These are phyloP conservation scores for Brachionus plicatilis DNA, from an alignment of 1,140 invertebrate species.

Conservation along the genomic window DNA sequence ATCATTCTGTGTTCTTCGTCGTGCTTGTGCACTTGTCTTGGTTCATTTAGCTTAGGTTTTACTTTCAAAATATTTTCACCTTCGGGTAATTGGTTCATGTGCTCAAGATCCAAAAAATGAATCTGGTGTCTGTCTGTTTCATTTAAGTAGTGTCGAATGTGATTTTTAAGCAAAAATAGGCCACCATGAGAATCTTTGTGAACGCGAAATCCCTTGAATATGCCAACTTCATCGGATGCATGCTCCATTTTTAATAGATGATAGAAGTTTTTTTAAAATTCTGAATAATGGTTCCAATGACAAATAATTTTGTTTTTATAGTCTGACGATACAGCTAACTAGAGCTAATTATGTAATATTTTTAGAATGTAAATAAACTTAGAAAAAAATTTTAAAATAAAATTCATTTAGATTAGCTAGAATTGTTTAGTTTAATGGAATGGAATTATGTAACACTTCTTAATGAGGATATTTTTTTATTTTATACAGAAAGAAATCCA, in stretches of 20 bases:
- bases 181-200: slow-evolving; percentile 6
- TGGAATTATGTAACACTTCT: not conserved
- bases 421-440: not conserved
- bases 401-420: not conserved
- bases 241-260: not conserved
- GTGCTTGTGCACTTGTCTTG: not conserved
- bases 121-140: not conserved
- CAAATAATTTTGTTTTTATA: not conserved
- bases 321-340: not conserved
- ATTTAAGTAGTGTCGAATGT: not conserved
- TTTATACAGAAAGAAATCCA: not conserved
- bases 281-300: not conserved
- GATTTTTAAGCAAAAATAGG: not conserved
- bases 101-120: not conserved
- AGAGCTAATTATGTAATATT: not conserved
- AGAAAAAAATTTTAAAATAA: not conserved
- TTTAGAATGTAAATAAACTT: not conserved
- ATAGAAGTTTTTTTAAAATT: not conserved
- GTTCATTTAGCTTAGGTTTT: not conserved
- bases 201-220: not conserved
- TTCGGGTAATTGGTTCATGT: not conserved
- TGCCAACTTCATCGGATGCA: not conserved
- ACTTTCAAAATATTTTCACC: not conserved
- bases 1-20: not conserved
- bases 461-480: not conserved